Base-by-base conservation (phyloP, 2,888 invertebrate genomes). In the Phorcus lineatus region DNA sequence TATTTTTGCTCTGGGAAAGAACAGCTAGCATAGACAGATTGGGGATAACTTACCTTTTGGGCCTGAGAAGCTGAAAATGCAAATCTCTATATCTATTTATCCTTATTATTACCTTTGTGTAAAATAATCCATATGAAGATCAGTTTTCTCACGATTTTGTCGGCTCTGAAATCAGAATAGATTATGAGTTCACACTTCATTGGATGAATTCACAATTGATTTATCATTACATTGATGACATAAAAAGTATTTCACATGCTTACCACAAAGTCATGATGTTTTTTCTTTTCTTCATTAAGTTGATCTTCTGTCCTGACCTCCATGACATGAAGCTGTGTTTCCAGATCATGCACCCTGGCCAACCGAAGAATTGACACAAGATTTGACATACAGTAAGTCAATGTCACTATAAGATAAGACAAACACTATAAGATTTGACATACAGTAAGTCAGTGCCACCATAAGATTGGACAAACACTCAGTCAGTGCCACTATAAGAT, bases 261-360 rank as follows among this genome's bases (percentile, higher is more conserved):
- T 86, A 93, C 93, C 88, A 97, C 95, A 80, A 96, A 95, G 89
- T 98, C 98, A 83, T 96, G 95, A 91, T 96, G 96, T 85, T 98
- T 95, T 88, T 96, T 95, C 93, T 97, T 97, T 91, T 98, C 98
- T 85, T 97, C 96, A 66, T 95, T 95, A 85, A 96, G 93, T 80
- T 95, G 95, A 89, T 96, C 96, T 87, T 96, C 96, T 86, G 96
- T 95, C 83, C 96, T 95, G 86, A 96, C 94, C 93, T 97, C 96
- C 88, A 96, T 95, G 92, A 97, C 97, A 90, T 97, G 94, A 74
- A 97, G 94, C 92, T 96, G 96, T 93, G 98, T 98, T 92, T 98
- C 98, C 86, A 98, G 95, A 96, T 97, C 97, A 91, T 97, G 96
- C 86, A 98, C 96, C 88, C 97, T 95, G 86, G 17, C 74, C 13